phyloP scores from a whole-genome alignment of 2,797 vertebrate genomes.

The Balearica regulorum region DNA sequence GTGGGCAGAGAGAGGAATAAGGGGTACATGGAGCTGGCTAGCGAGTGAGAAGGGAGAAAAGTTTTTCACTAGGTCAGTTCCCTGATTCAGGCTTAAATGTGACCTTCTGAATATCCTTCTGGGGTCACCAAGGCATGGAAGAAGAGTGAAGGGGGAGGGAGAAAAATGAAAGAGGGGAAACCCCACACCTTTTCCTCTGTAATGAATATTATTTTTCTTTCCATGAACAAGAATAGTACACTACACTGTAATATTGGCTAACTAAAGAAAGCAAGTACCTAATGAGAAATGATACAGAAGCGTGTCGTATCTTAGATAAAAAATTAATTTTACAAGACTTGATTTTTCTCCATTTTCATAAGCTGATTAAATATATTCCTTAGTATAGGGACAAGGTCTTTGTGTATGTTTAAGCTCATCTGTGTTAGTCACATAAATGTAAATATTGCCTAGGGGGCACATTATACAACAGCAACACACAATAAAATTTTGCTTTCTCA shows the following conservation, averaged over 20 bases:
- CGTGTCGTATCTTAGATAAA: neutral
- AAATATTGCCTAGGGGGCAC: conserved; percentile 1
- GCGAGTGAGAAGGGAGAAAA: neutral
- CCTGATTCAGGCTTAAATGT: neutral
- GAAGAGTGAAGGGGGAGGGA: neutral
- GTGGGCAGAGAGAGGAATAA: neutral
- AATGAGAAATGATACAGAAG: neutral
- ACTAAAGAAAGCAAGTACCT: neutral
- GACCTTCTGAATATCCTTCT: neutral
- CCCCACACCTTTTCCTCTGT: rapidly evolving
- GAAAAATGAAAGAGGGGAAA: neutral
- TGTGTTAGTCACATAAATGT: neutral
- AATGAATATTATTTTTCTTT: neutral
- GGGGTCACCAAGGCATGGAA: neutral
- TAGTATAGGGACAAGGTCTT: neutral
- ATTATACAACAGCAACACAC: neutral
- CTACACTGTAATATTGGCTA: neutral
- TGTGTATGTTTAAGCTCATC: neutral
- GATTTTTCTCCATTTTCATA: neutral
- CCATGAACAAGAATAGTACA: neutral
- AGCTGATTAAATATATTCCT: neutral
- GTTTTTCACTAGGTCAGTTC: neutral
- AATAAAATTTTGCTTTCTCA: neutral
- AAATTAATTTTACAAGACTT: neutral
- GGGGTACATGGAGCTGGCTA: neutral